Percentiles rank a stretch among this genome's conserved stretches.
These are phyloP conservation scores for Parasteatoda tepidariorum DNA, from an alignment of 1,140 invertebrate genomes.

Conservation along the genomic window DNA sequence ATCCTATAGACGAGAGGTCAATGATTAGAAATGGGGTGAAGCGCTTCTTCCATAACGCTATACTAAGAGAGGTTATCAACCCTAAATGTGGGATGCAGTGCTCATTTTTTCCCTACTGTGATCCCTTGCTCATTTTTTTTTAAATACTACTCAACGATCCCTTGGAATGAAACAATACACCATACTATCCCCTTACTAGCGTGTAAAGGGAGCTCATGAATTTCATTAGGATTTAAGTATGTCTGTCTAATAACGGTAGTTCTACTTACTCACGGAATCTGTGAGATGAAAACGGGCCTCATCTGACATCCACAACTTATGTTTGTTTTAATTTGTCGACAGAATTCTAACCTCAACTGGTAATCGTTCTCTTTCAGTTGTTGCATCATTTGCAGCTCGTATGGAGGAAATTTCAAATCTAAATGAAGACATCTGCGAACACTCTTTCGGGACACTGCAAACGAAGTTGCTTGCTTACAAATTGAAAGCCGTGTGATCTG, in stretches of 20 bases:
- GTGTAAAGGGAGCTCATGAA: slow-evolving; percentile 6
- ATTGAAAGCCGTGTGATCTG: not conserved
- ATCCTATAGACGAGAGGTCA: too few species aligned
- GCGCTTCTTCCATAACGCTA: too few species aligned
- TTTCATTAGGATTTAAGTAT: slow-evolving; percentile 10
- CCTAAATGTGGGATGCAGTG: too few species aligned
- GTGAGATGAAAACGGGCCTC: slow-evolving; percentile 30
- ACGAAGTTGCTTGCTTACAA: not conserved
- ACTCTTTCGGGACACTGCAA: not conserved
- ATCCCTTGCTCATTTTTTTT: not conserved
- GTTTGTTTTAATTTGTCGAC: not conserved
- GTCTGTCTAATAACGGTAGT: slow-evolving; percentile 29
- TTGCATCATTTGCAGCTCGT: slow-evolving; percentile 22
- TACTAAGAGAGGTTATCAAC: too few species aligned
- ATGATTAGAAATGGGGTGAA: too few species aligned
- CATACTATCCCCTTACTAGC: slow-evolving; percentile 28
- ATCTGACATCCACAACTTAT: slow-evolving; percentile 14
- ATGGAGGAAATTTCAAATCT: slow-evolving; percentile 19
- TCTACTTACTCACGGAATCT: slow-evolving; percentile 38
- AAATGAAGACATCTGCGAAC: not conserved
- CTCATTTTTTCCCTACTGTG: too few species aligned
- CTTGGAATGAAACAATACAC: slow-evolving; percentile 10
- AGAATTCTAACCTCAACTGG: not conserved
- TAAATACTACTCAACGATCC: slow-evolving; percentile 41
- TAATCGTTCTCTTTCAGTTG: not conserved